Evolutionary conservation across 2,888 invertebrate species (phyloP).

Genomic region (Drosophila mercatorum): DNA sequence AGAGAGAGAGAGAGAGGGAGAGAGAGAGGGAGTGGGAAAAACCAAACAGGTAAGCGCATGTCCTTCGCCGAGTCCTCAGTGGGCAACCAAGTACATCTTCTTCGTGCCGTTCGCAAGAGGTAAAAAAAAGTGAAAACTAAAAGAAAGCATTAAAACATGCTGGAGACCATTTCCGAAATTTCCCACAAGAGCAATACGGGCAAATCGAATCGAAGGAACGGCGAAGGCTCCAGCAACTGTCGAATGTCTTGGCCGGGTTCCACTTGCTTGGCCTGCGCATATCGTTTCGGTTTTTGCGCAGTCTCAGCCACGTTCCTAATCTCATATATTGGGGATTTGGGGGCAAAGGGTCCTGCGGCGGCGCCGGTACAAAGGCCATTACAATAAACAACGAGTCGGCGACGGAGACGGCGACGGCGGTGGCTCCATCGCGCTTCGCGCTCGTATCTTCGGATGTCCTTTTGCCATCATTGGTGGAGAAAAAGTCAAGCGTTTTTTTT

Average conservation of each 20-base stretch:
- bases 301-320: conserved; percentile 74
- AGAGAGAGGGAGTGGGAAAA: conserved; percentile 6
- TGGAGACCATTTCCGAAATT: conserved; percentile 62
- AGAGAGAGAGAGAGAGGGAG: not conserved
- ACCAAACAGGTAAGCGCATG: conserved; percentile 62
- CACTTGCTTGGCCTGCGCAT: conserved; percentile 56
- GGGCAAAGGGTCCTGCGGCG: conserved; percentile 61
- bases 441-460: conserved; percentile 75
- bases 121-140: conserved; percentile 30
- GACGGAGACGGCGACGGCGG: conserved; percentile 18
- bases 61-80: conserved; percentile 29
- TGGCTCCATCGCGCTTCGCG: conserved; percentile 60
- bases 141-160: conserved; percentile 47
- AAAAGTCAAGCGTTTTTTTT: conserved; percentile 58
- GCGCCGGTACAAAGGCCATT: conserved; percentile 73
- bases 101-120: conserved; percentile 20
- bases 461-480: conserved; percentile 62
- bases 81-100: conserved; percentile 19
- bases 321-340: conserved; percentile 70
- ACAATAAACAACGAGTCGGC: conserved; percentile 76
- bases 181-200: conserved; percentile 75
- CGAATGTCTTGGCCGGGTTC: conserved; percentile 54
- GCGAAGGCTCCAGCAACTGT: conserved; percentile 41
- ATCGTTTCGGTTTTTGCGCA: conserved; percentile 62
- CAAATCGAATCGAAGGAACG: conserved; percentile 71